Conservation (phyloP, 2,888 invertebrate species). For the Zygaena filipendulae region DNA sequence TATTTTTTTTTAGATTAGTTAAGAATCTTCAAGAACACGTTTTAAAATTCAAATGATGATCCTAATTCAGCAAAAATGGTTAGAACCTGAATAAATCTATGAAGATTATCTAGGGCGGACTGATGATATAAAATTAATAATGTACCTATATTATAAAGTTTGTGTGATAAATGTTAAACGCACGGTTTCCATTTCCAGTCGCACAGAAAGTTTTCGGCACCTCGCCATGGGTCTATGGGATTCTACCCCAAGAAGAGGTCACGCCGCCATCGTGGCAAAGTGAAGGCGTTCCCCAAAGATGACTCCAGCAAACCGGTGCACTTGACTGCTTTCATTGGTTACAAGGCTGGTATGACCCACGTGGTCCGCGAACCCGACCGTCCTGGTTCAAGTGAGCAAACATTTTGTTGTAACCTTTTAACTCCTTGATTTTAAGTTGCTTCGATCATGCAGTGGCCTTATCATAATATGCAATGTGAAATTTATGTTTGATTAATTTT, state of each 20-base stretch:
- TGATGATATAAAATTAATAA: slow-evolving; percentile 53
- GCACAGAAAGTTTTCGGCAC: slow-evolving; percentile 99
- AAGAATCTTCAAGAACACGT: no score
- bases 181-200: no score
- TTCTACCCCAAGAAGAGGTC: slow-evolving; percentile 99
- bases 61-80: slow-evolving; percentile 56
- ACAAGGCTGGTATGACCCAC: slow-evolving; percentile 99
- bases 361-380: slow-evolving; percentile 98
- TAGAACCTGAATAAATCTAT: slow-evolving; percentile 74
- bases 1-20: no score
- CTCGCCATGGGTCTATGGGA: slow-evolving; percentile 99
- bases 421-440: slow-evolving; percentile 3
- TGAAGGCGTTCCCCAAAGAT: slow-evolving; percentile 99
- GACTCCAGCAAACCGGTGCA: slow-evolving; percentile 96
- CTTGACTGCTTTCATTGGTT: slow-evolving; percentile 96
- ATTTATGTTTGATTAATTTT: neutral
- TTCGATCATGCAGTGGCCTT: slow-evolving; percentile 5
- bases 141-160: neutral
- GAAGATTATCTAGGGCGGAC: slow-evolving; percentile 84
- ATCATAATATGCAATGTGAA: slow-evolving; percentile 1
- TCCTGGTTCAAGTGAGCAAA: slow-evolving; percentile 96
- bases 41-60: slow-evolving; percentile 77
- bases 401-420: slow-evolving; percentile 1
- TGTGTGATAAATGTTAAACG: neutral
- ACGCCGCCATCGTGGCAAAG: slow-evolving; percentile 96